Evolutionary conservation across 1,140 invertebrate species (phyloP).

Genomic region (Alviniconcha marisindica): DNA sequence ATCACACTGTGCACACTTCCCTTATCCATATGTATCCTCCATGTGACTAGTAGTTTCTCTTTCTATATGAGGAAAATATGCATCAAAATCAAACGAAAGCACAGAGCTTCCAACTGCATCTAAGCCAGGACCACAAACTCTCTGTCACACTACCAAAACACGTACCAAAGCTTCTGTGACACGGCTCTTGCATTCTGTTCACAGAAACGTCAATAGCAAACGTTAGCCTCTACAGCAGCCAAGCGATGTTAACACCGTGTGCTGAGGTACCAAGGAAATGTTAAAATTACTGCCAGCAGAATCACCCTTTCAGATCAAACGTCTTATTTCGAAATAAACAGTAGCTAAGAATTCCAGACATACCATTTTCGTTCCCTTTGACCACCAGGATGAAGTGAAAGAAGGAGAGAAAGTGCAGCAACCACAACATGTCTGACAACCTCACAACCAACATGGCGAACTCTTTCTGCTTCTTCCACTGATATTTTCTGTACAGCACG

Average conservation of each 20-base stretch:
- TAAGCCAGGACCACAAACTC: no score
- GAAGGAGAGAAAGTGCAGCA: not conserved
- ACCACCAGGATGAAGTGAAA: not conserved
- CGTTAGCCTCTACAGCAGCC: not conserved
- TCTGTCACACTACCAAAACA: no score
- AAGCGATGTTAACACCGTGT: not conserved
- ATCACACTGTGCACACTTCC: no score
- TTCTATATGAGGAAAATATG: no score
- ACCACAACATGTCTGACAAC: not conserved
- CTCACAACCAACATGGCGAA: not conserved
- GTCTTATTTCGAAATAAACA: not conserved
- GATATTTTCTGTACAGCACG: not conserved
- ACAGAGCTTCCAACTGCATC: no score
- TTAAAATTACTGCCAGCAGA: not conserved
- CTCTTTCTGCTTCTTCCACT: not conserved
- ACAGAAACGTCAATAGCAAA: not conserved
- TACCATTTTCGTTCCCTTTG: not conserved
- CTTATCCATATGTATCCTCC: no score
- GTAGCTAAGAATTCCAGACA: not conserved
- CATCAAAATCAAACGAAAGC: no score
- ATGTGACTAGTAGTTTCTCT: no score
- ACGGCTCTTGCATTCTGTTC: not conserved
- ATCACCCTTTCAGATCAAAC: not conserved
- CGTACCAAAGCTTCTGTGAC: no score
- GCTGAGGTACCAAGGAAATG: not conserved